Evolutionary conservation across 2,888 invertebrate genomes (phyloP).

Genomic region (Rhodophaea formosa): DNA sequence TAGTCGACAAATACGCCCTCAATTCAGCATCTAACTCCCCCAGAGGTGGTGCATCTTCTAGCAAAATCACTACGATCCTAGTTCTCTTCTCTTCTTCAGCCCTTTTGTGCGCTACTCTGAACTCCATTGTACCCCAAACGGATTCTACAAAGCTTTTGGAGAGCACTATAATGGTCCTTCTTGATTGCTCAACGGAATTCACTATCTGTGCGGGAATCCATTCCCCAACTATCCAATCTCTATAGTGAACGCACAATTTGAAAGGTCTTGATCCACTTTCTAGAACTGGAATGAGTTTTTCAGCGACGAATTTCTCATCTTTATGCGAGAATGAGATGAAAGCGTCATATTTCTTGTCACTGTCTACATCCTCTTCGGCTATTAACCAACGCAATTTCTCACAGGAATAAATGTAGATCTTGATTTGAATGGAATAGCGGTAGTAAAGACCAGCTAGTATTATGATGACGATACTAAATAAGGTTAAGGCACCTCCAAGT

Average conservation of each 20-base stretch:
- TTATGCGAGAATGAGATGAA: conserved; percentile 90
- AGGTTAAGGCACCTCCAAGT: conserved; percentile 25
- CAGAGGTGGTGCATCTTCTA: conserved; percentile 82
- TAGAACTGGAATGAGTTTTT: conserved; percentile 84
- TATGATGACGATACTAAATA: conserved; percentile 19
- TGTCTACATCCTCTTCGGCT: conserved; percentile 30
- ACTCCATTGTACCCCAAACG: conserved; percentile 85
- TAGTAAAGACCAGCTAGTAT: conserved; percentile 23
- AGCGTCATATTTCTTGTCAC: conserved; percentile 83
- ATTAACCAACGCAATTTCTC: conserved; percentile 27
- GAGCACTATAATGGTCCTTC: conserved; percentile 36
- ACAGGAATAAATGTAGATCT: conserved; percentile 31
- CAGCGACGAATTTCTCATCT: conserved; percentile 86
- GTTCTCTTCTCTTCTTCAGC: conserved; percentile 74
- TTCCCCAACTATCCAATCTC: conserved; percentile 88
- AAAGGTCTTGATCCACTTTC: conserved; percentile 72
- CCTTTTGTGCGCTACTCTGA: conserved; percentile 76
- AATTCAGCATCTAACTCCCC: conserved; percentile 62
- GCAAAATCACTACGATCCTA: conserved; percentile 85
- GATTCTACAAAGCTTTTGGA: conserved; percentile 37
- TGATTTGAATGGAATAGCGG: conserved; percentile 31
- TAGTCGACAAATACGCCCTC: conserved; percentile 84
- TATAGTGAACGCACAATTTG: conserved; percentile 85
- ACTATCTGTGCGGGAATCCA: conserved; percentile 86
- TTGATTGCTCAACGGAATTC: conserved; percentile 86